Evolutionary conservation across 2,113 vertebrate genomes (phyloP).

Genomic region (Hemicordylus capensis): DNA sequence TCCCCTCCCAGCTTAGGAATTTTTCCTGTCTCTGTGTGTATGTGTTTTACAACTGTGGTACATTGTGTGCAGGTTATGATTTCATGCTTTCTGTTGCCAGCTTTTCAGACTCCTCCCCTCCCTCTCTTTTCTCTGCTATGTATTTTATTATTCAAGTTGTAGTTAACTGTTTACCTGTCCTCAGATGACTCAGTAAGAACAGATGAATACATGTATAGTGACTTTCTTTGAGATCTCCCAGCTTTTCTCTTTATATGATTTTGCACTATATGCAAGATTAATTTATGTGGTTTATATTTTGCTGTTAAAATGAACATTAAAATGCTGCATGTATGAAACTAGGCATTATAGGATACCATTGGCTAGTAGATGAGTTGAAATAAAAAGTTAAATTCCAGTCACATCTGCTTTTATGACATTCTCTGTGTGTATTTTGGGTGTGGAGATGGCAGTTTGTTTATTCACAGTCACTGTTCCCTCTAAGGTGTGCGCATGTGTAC

Average conservation of each 20-base stretch:
- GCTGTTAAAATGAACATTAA: not conserved
- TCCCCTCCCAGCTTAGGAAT: constrained; percentile 23
- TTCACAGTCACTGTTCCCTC: too few species aligned
- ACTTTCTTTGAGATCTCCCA: not conserved
- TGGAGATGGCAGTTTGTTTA: constrained; percentile 1
- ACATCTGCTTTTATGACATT: constrained; percentile 10
- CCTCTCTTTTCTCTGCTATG: constrained; percentile 12
- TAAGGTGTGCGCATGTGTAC: too few species aligned
- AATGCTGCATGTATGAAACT: not conserved
- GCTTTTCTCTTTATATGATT: not conserved
- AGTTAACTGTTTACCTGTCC: constrained; percentile 33
- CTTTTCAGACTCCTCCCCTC: constrained; percentile 28
- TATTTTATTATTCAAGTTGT: constrained; percentile 42
- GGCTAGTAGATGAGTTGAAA: not conserved
- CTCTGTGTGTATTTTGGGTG: not conserved
- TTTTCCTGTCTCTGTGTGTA: constrained; percentile 17
- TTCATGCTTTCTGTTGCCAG: constrained; percentile 17
- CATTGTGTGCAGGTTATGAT: not conserved
- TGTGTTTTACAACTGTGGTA: constrained; percentile 17
- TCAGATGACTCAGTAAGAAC: constrained; percentile 14
- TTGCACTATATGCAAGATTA: not conserved
- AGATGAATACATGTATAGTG: not conserved
- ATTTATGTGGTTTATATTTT: not conserved
- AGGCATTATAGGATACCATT: not conserved
- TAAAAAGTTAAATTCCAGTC: not conserved